phyloP scores from a whole-genome alignment of 2,113 vertebrate genomes.

The Misgurnus mizolepis region DNA sequence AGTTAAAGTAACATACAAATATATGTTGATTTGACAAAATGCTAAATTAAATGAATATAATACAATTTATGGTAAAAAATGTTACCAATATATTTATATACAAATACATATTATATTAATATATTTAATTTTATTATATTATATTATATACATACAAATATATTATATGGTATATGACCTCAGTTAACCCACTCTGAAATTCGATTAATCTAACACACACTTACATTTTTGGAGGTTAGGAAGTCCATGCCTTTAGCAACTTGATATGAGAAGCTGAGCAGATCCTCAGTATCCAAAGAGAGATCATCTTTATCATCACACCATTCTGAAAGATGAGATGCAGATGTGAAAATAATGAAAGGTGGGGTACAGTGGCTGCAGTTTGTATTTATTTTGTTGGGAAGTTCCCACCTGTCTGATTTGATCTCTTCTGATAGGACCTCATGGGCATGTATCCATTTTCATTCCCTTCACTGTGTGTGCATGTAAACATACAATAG shows the following conservation, averaged over 20 bases:
- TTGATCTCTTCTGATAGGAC: slow-evolving; percentile 76
- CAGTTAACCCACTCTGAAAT: not conserved
- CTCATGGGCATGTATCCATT: slow-evolving; percentile 94
- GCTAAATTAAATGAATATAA: too few species aligned
- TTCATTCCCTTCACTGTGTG: slow-evolving; percentile 73
- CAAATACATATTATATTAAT: not conserved
- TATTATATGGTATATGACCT: too few species aligned
- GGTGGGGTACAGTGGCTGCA: not conserved
- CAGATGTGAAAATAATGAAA: not conserved
- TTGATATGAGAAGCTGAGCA: slow-evolving; percentile 96
- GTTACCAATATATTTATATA: too few species aligned
- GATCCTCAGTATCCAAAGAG: slow-evolving; percentile 89
- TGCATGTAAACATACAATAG: slow-evolving; percentile 27
- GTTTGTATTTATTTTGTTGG: not conserved
- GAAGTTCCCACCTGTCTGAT: slow-evolving; percentile 67
- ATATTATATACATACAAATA: too few species aligned
- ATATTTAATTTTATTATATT: too few species aligned
- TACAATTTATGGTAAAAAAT: too few species aligned
- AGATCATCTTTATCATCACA: slow-evolving; percentile 84
- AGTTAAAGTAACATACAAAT: too few species aligned
- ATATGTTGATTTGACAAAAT: too few species aligned
- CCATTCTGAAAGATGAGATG: slow-evolving; percentile 60
- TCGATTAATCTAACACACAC: slow-evolving; percentile 47
- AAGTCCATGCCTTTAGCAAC: slow-evolving; percentile 98
- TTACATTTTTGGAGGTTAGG: slow-evolving; percentile 96